Conservation (phyloP, 1,140 invertebrate species). For the Penaeus indicus region DNA sequence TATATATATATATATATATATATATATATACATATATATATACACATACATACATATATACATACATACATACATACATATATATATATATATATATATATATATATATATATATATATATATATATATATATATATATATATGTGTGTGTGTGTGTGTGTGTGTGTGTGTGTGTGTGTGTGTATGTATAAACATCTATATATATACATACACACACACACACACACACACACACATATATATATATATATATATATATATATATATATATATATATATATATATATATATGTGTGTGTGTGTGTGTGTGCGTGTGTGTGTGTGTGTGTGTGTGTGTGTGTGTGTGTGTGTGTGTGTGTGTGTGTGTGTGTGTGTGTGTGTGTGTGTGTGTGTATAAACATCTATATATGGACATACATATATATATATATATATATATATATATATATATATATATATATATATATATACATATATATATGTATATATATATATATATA, state of each 20-base stretch:
- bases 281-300: not conserved
- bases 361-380: not conserved
- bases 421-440: slow-evolving; percentile 26
- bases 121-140: not conserved
- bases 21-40: not conserved
- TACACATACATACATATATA: slow-evolving; percentile 2
- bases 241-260: not conserved
- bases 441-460: slow-evolving; percentile 22
- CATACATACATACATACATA: not conserved
- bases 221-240: not conserved
- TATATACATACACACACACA: not conserved
- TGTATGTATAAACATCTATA: not conserved
- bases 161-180: not conserved
- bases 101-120: not conserved
- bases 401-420: not conserved
- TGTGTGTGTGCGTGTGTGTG: not conserved
- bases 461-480: not conserved
- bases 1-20: not conserved
- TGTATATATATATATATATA: slow-evolving; percentile 2
- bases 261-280: slow-evolving; percentile 4
- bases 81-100: not conserved
- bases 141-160: not conserved
- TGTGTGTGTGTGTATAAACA: not conserved
- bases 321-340: not conserved
- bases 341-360: not conserved